Evolutionary conservation across 2,113 vertebrate genomes (phyloP).

Genomic region (Propithecus coquereli): DNA sequence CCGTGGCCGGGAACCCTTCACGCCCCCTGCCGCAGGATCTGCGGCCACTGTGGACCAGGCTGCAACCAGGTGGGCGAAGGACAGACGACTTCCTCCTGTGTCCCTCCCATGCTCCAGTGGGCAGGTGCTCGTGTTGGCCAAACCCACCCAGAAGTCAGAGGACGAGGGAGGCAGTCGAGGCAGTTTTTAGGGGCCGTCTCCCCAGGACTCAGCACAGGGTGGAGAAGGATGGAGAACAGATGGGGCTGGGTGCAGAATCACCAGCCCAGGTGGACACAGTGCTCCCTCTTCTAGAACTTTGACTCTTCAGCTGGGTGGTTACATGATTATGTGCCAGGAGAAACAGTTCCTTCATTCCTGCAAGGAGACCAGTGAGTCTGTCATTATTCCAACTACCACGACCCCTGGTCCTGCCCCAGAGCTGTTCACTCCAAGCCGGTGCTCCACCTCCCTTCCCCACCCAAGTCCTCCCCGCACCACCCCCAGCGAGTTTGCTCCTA

Average conservation of each 20-base stretch:
- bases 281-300: too few species aligned
- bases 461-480: rapidly evolving
- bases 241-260: background rate
- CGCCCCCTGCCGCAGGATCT: background rate
- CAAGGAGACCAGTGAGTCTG: background rate
- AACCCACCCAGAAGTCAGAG: background rate
- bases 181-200: background rate
- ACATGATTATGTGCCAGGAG: background rate
- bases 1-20: background rate
- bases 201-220: background rate
- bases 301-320: too few species aligned
- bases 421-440: too few species aligned
- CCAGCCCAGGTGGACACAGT: too few species aligned
- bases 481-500: background rate
- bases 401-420: too few species aligned
- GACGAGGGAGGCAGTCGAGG: background rate
- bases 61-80: rapidly evolving
- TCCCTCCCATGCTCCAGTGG: background rate
- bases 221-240: too few species aligned
- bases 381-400: background rate
- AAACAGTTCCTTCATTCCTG: background rate
- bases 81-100: background rate
- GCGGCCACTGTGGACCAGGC: background rate
- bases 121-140: background rate
- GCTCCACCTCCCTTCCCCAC: background rate